Evolutionary conservation across 2,797 vertebrate genomes (phyloP).

Genomic region (Pygocentrus nattereri): DNA sequence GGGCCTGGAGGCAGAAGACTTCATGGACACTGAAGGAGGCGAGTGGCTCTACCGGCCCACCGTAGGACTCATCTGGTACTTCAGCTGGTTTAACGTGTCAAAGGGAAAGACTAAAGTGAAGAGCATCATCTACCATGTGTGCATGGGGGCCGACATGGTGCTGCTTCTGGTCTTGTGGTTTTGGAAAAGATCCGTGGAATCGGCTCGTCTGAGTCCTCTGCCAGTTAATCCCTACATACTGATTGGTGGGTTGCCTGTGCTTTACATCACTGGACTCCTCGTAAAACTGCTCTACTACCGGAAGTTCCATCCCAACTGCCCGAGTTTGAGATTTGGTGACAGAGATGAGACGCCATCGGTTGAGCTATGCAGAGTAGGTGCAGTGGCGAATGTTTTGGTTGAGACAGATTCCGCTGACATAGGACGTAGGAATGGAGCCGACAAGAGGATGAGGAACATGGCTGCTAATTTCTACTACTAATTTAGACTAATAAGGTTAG

Average conservation of each 20-base stretch:
- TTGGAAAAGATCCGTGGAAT: no score
- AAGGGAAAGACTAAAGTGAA: conserved; percentile 71
- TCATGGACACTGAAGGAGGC: conserved; percentile 77
- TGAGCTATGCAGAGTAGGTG: not conserved
- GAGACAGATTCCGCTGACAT: not conserved
- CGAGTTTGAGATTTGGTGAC: not conserved
- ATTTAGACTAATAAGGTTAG: no score
- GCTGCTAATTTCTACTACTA: no score
- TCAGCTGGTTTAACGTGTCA: conserved; percentile 88
- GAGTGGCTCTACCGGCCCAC: conserved; percentile 85
- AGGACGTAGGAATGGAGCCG: not conserved
- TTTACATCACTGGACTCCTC: conserved; percentile 82
- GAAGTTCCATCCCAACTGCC: conserved; percentile 84
- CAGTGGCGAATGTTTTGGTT: not conserved
- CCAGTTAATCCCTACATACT: no score
- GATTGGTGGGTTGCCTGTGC: no score
- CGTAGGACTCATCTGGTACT: conserved; percentile 89
- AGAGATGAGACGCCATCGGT: not conserved
- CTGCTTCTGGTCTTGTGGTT: no score
- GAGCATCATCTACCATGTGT: conserved; percentile 79
- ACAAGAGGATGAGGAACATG: conserved; percentile 45
- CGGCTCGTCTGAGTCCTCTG: no score
- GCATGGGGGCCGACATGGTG: no score
- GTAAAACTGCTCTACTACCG: conserved; percentile 87
- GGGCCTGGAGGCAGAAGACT: conserved; percentile 35